phyloP scores from a whole-genome alignment of 2,797 vertebrate genomes.

The Trachops cirrhosus region DNA sequence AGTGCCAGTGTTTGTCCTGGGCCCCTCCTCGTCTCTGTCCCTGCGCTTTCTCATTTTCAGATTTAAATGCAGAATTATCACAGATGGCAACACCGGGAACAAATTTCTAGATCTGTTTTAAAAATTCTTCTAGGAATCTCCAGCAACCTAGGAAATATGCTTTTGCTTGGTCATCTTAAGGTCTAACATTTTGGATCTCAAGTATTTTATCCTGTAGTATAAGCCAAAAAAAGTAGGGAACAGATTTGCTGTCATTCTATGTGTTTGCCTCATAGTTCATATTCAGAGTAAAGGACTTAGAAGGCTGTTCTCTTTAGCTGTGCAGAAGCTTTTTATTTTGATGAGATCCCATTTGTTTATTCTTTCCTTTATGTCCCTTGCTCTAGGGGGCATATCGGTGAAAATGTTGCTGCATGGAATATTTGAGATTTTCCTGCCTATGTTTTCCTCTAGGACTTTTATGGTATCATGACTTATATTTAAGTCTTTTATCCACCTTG shows the following conservation, averaged over 20 bases:
- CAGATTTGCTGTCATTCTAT: neutral
- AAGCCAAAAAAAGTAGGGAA: neutral
- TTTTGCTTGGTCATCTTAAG: conserved; percentile 20
- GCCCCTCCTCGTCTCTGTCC: neutral
- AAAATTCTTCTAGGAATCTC: neutral
- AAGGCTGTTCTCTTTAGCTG: neutral
- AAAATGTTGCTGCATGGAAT: too few species aligned
- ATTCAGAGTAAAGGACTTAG: neutral
- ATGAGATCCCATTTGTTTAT: too few species aligned
- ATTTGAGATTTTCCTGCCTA: too few species aligned
- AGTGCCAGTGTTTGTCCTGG: neutral
- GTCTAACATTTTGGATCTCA: neutral
- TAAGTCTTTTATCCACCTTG: too few species aligned
- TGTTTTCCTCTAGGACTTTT: too few species aligned
- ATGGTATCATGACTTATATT: too few species aligned
- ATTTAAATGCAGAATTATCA: neutral
- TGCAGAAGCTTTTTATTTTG: too few species aligned
- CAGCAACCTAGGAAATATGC: neutral
- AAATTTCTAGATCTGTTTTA: neutral
- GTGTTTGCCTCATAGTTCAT: neutral
- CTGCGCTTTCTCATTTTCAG: neutral
- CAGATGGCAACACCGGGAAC: neutral
- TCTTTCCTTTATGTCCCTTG: too few species aligned
- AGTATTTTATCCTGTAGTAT: neutral
- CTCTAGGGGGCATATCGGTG: too few species aligned